Conservation (phyloP, 2,113 vertebrate genomes). For the Chitala chitala region DNA sequence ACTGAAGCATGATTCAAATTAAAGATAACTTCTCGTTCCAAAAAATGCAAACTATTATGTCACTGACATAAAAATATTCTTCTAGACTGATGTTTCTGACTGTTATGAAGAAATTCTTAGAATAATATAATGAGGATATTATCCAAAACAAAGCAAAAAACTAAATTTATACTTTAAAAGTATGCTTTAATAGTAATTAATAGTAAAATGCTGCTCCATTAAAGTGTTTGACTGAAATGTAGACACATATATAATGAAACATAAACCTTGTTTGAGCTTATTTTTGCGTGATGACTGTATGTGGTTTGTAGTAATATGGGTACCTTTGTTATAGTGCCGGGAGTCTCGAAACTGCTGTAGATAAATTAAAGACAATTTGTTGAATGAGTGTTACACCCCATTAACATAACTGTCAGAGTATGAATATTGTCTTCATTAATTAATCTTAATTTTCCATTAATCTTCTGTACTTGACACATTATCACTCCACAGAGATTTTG, state of each 20-base stretch:
- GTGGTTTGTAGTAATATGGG: neutral
- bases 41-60: neutral
- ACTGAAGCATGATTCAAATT: neutral
- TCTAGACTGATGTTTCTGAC: neutral
- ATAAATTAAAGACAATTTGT: constrained; percentile 10
- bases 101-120: neutral
- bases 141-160: no score
- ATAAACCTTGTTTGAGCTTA: no score
- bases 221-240: neutral
- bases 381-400: neutral
- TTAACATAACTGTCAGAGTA: constrained; percentile 5
- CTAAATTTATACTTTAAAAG: no score
- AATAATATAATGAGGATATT: no score
- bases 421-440: constrained; percentile 23
- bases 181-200: no score
- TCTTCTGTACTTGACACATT: neutral
- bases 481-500: constrained; percentile 3
- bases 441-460: constrained; percentile 13
- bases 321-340: neutral
- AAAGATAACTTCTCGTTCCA: neutral
- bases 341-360: neutral
- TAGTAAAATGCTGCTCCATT: no score
- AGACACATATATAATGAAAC: no score
- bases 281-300: no score
- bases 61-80: neutral